Conservation (phyloP, 1,140 invertebrate species). For the Nautilus pompilius region DNA sequence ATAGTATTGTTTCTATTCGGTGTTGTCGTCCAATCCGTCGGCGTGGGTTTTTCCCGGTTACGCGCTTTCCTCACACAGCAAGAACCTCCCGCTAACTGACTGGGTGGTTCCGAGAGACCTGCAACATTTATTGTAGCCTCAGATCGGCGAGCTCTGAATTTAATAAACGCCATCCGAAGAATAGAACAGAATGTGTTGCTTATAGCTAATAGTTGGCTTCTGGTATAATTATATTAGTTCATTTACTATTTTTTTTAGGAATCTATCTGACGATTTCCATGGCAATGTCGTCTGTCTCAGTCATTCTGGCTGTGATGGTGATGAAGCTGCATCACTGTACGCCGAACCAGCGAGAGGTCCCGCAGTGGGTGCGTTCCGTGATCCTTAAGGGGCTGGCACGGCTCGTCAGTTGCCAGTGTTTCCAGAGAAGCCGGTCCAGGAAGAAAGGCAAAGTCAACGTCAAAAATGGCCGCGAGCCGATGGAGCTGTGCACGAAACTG, state of each 20-base stretch:
- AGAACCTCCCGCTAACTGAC: no score
- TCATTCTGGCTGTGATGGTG: slow-evolving; percentile 60
- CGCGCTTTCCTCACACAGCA: no score
- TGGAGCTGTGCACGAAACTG: background rate
- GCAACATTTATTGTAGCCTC: no score
- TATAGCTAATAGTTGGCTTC: no score
- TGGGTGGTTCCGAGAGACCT: no score
- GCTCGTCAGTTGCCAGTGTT: slow-evolving; percentile 21
- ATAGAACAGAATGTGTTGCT: no score
- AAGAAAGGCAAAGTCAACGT: background rate
- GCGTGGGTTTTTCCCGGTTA: no score
- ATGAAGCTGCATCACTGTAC: slow-evolving; percentile 42
- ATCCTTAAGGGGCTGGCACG: slow-evolving; percentile 13
- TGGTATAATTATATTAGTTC: no score
- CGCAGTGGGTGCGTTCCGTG: slow-evolving; percentile 26
- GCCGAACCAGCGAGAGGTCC: slow-evolving; percentile 37
- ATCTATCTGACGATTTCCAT: slow-evolving; percentile 55
- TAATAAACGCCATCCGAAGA: no score
- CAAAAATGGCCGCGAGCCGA: background rate
- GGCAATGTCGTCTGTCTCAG: slow-evolving; percentile 60
- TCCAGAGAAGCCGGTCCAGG: background rate
- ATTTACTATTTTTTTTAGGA: slow-evolving; percentile 25
- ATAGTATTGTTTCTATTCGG: no score
- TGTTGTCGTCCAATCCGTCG: no score
- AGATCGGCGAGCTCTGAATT: no score